A percentile compares a stretch with the other conserved stretches of the same genome.
Conservation (phyloP, 2,113 vertebrate species). For the Oreochromis niloticus region DNA sequence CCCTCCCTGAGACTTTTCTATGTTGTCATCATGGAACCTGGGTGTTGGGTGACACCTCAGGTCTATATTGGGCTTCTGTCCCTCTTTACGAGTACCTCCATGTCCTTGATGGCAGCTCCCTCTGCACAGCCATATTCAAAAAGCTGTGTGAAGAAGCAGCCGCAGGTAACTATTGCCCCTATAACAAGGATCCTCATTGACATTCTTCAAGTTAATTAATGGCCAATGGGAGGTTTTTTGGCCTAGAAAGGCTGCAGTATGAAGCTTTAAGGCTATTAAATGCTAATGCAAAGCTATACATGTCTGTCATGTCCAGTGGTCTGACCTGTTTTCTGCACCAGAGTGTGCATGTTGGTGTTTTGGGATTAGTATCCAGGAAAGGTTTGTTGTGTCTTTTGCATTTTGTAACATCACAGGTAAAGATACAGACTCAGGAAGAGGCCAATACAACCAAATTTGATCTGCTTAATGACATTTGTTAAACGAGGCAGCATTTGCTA, state of each 20-base stretch:
- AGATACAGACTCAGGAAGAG: neutral
- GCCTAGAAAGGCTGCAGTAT: neutral
- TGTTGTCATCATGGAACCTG: constrained; percentile 1
- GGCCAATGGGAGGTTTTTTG: constrained; percentile 21
- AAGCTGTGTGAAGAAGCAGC: neutral
- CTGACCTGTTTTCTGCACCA: neutral
- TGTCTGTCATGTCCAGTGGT: neutral
- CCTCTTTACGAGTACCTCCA: constrained; percentile 11
- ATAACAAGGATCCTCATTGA: constrained; percentile 5
- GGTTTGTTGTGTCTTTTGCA: neutral
- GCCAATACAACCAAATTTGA: too few species aligned
- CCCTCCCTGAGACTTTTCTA: neutral
- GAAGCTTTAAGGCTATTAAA: neutral
- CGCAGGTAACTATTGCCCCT: constrained; percentile 18
- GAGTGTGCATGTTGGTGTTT: neutral
- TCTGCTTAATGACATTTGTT: neutral
- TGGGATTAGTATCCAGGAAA: neutral
- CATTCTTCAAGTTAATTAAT: constrained; percentile 48
- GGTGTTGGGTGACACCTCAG: constrained; percentile 26
- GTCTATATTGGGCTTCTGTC: constrained; percentile 25
- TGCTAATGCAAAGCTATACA: neutral
- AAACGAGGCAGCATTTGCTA: neutral
- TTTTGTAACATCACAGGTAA: neutral
- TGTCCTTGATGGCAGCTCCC: constrained; percentile 7
- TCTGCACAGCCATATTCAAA: neutral